Base-by-base conservation (phyloP, 2,888 invertebrate genomes). In the Seira ritae region DNA sequence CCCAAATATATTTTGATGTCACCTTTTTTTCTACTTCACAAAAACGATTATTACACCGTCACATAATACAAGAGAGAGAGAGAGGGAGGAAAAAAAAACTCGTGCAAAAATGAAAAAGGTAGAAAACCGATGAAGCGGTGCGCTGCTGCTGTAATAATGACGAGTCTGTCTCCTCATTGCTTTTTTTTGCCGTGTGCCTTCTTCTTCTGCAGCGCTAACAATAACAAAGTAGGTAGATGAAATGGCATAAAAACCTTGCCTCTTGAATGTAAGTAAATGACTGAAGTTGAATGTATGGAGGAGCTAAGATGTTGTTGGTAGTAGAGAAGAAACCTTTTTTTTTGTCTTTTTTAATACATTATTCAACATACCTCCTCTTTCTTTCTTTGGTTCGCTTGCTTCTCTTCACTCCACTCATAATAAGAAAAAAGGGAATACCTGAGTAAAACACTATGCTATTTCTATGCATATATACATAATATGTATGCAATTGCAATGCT, bases 281-380 rank as follows among this genome's bases (percentile, higher is more conserved):
- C 84, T 84, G 78, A 84, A 79, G 79, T 79, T 79, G 79, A 84
- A 84, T 84, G 84, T 84, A 84, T 84, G 84, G 74, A 84, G 69
- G 78, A 84, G 67, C 75, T 66, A 55, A 74, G 84, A 84, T 78
- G 77, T 84, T 79, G 78, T 84, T 84, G 15, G 55, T 55, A 55
- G 6, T n/a, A n/a, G n/a, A n/a, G n/a, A 77, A 83, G 84, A 84
- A 79, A 78, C 71, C 76, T 76, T 79, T 74, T 79, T 72, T 80
- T 73, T 83, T 74, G 73, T 83, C 78, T 78, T 74, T 60, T 68
- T 31, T n/a, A n/a, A n/a, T n/a, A n/a, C n/a, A n/a, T n/a, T n/a
- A n/a, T n/a, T 73, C 74, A 71, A 55, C 78, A 74, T 78, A 79
- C 84, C 74, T 84, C 23, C 17, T 79, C 70, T 20, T 78, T 72